Conservation (phyloP, 1,140 invertebrate species). For the Drosophila murphyi region DNA sequence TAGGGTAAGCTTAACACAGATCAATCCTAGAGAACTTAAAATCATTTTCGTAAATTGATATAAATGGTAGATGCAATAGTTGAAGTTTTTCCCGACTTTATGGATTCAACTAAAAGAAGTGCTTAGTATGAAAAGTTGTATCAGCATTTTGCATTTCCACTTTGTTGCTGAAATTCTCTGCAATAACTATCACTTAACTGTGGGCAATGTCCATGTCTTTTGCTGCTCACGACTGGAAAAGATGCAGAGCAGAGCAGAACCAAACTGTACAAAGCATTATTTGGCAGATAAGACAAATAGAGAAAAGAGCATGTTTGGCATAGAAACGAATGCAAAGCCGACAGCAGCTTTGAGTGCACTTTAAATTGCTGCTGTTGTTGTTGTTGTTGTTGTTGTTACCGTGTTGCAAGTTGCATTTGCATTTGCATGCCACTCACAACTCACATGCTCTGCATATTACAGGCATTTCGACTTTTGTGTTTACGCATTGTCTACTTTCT, state of each 20-base stretch:
- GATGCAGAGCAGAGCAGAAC: background rate
- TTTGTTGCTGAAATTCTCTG: constrained; percentile 17
- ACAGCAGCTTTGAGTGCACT: constrained; percentile 71
- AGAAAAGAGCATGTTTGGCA: constrained; percentile 21
- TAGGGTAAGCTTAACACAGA: too few species aligned
- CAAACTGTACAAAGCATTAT: constrained; percentile 29
- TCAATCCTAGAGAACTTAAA: background rate
- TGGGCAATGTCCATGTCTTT: constrained; percentile 9
- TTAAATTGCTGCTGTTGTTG: constrained; percentile 18
- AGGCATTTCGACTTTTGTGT: constrained; percentile 56
- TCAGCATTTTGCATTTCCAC: constrained; percentile 26
- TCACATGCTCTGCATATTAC: constrained; percentile 58
- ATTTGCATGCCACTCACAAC: constrained; percentile 77
- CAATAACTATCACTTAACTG: constrained; percentile 34
- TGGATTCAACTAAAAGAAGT: constrained; percentile 12
- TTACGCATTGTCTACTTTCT: constrained; percentile 44
- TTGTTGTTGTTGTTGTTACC: constrained; percentile 20
- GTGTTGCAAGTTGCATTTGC: constrained; percentile 58
- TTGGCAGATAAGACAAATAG: constrained; percentile 51
- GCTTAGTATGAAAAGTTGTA: constrained; percentile 6
- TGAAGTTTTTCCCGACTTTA: background rate
- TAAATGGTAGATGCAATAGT: background rate
- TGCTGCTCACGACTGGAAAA: background rate
- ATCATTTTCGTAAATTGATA: background rate
- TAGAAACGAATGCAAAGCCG: constrained; percentile 54